These are phyloP conservation scores for Neomicropteryx cornuta DNA, from an alignment of 1,140 invertebrate genomes.

Conservation along the genomic window DNA sequence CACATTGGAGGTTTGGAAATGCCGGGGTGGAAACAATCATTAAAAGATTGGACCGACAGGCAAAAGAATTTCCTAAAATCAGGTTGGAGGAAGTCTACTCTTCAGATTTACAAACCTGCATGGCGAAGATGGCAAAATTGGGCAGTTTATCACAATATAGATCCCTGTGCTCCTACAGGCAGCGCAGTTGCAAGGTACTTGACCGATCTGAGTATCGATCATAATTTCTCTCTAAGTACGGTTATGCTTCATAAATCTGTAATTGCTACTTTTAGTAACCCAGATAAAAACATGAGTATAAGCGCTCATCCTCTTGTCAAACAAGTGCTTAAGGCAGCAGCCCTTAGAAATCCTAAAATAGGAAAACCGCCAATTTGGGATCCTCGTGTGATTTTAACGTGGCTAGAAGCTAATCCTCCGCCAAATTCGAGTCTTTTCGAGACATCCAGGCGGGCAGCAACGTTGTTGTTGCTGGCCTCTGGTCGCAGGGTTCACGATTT, in stretches of 20 bases:
- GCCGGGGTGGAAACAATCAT: slow-evolving; percentile 11
- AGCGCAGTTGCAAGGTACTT: slow-evolving; percentile 17
- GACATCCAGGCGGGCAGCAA: too few relatives aligned
- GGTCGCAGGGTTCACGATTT: too few relatives aligned
- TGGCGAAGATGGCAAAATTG: slow-evolving; percentile 11
- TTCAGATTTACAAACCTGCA: slow-evolving; percentile 11
- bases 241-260: slow-evolving; percentile 21
- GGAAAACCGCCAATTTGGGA: too few relatives aligned
- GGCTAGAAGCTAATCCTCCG: too few relatives aligned
- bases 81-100: slow-evolving; percentile 10
- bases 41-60: slow-evolving; percentile 3
- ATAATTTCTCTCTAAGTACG: slow-evolving; percentile 15
- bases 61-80: slow-evolving; percentile 6
- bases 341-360: too few relatives aligned
- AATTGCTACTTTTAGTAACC: slow-evolving; percentile 16
- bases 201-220: slow-evolving; percentile 10
- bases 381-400: too few relatives aligned
- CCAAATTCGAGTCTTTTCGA: too few relatives aligned
- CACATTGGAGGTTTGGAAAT: slow-evolving; percentile 12
- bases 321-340: too few relatives aligned
- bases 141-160: slow-evolving; percentile 5
- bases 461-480: too few relatives aligned
- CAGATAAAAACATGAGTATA: too few relatives aligned
- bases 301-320: too few relatives aligned
- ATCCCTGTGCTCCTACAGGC: slow-evolving; percentile 6